These are phyloP conservation scores for Apotomis turbidana DNA, from an alignment of 2,888 invertebrate species.

Conservation along the genomic window DNA sequence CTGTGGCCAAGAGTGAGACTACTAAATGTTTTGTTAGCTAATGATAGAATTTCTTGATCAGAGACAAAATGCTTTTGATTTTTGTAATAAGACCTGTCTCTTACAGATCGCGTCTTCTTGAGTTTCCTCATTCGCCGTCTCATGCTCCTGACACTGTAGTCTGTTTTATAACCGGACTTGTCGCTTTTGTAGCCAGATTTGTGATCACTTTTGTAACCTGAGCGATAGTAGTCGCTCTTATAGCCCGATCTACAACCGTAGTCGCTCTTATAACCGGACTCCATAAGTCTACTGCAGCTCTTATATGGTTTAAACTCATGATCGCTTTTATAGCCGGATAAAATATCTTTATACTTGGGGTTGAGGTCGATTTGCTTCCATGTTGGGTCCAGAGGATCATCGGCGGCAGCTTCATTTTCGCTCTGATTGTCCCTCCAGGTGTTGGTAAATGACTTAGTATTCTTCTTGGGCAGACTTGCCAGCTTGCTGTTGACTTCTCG, in stretches of 20 bases:
- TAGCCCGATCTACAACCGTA: constrained; percentile 83
- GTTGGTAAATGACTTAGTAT: constrained; percentile 69
- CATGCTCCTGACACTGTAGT: constrained; percentile 80
- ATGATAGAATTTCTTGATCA: constrained; percentile 84
- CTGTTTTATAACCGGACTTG: constrained; percentile 85
- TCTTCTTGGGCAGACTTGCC: constrained; percentile 70
- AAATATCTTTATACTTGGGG: constrained; percentile 85
- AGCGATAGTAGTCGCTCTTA: constrained; percentile 78
- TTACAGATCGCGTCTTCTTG: constrained; percentile 78
- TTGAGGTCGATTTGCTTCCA: constrained; percentile 87
- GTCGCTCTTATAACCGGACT: constrained; percentile 86
- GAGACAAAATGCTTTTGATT: constrained; percentile 83
- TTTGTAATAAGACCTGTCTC: constrained; percentile 80
- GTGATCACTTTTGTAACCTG: constrained; percentile 86
- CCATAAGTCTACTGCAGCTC: constrained; percentile 79
- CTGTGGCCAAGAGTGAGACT: constrained; percentile 84
- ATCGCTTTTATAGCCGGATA: constrained; percentile 85
- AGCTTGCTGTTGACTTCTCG: constrained; percentile 79
- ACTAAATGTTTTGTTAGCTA: constrained; percentile 81
- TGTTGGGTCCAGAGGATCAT: constrained; percentile 84
- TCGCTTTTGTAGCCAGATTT: constrained; percentile 85
- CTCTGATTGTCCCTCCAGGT: constrained; percentile 79
- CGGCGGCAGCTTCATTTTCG: constrained; percentile 80
- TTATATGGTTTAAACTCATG: constrained; percentile 80
- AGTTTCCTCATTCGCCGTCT: constrained; percentile 78